phyloP scores from a whole-genome alignment of 1,140 invertebrate species.

The Meloidogyne exigua region DNA sequence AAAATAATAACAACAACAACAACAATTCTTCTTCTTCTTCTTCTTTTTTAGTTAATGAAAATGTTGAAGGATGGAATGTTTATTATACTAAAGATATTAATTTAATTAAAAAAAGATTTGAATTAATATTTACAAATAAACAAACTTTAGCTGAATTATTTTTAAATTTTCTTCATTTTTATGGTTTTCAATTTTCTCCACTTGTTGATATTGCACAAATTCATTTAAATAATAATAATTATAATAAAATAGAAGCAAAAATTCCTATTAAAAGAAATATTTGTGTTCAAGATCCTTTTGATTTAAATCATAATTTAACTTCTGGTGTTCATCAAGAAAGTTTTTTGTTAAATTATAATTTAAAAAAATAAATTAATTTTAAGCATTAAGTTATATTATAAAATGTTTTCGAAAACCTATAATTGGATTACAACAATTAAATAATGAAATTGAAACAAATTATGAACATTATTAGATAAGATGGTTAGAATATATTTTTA shows the following conservation, averaged over 20 bases:
- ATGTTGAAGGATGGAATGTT: slow-evolving; percentile 33
- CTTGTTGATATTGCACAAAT: slow-evolving; percentile 27
- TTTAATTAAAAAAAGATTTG: slow-evolving; percentile 1
- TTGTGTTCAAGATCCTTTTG: slow-evolving; percentile 32
- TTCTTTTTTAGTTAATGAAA: not conserved
- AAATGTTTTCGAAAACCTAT: not conserved
- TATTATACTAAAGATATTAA: slow-evolving; percentile 7
- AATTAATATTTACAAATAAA: slow-evolving; percentile 17
- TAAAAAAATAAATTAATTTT: not conserved
- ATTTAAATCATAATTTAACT: slow-evolving; percentile 30
- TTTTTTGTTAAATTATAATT: not conserved
- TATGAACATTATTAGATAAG: too few relatives aligned
- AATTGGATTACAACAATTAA: not conserved
- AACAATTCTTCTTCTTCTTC: too few relatives aligned
- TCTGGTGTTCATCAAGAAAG: slow-evolving; percentile 21
- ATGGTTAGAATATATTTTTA: too few relatives aligned
- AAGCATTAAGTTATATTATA: not conserved
- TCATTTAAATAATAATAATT: not conserved
- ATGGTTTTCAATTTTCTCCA: slow-evolving; percentile 9
- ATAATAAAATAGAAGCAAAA: not conserved
- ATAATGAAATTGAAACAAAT: not conserved
- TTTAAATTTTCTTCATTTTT: slow-evolving; percentile 20
- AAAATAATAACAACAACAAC: too few relatives aligned
- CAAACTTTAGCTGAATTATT: slow-evolving; percentile 22
- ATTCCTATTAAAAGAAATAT: not conserved